Percentiles rank a stretch among this genome's conserved stretches.
Conservation (phyloP, 30 jellyfish, hydroid and myxozoan genomes). For the Hydractinia symbiolongicarpus region DNA sequence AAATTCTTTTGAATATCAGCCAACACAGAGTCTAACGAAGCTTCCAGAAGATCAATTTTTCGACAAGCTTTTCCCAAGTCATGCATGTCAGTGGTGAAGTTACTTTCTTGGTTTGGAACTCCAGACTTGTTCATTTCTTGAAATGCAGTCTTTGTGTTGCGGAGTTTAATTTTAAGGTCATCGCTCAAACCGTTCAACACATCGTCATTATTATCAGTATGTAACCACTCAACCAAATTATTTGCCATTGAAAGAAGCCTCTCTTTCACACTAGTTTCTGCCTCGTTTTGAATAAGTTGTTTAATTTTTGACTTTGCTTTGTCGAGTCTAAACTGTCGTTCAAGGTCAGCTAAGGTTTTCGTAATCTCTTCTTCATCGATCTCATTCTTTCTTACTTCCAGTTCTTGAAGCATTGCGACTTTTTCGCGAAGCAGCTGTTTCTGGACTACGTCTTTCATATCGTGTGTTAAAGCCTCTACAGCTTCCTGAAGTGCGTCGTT, state of each 20-base stretch:
- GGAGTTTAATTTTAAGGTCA: background rate
- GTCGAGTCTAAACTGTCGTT: background rate
- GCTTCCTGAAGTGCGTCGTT: constrained; percentile 12
- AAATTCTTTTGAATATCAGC: background rate
- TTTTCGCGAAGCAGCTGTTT: background rate
- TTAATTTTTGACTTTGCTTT: background rate
- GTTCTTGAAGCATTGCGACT: background rate
- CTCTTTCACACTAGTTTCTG: background rate
- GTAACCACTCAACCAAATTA: background rate
- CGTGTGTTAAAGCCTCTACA: background rate
- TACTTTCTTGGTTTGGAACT: background rate
- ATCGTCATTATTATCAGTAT: background rate
- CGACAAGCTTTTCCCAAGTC: background rate
- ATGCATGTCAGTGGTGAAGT: background rate
- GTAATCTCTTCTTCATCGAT: background rate
- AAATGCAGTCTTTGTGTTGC: background rate
- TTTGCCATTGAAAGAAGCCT: background rate
- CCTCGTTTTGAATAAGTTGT: background rate
- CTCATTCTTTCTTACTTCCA: background rate
- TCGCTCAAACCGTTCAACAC: background rate
- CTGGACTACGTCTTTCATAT: background rate
- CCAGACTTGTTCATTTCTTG: background rate
- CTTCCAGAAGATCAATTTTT: background rate
- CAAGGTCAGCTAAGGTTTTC: background rate
- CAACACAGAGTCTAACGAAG: constrained; percentile 6